Base-by-base conservation (phyloP, 1,140 invertebrate genomes). In the Penaeus japonicus region DNA sequence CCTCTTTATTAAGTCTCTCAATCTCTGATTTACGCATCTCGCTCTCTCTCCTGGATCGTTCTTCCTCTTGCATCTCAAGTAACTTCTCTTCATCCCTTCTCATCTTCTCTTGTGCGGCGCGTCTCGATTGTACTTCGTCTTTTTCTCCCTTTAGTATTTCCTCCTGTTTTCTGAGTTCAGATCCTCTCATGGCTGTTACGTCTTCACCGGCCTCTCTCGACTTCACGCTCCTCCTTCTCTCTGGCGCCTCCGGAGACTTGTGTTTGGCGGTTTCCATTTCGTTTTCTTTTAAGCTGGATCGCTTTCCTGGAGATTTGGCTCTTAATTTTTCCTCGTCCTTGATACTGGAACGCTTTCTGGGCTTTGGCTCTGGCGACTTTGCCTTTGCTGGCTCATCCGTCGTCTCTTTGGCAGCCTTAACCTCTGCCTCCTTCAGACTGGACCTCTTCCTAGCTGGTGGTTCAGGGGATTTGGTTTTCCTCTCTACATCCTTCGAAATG, bases 31-130 rank as follows among this genome's bases (percentile, higher is more conserved):
- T 73, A 73, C 32, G 57, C 79, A 82, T 24, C 54, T 83, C 62
- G n/a, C 59, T 88, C 87, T 55, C 53, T 47, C 32, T 53, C 65
- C 32, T 73, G n/a, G 65, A 47, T 47, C 18, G 89, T 91, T 91
- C 91, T 84, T 79, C 90, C 89, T 91, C 89, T 75, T 87, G 90
- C 88, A 32, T 80, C 77, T 84, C 77, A n/a, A 55, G 54, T 27
- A 62, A 57, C 73, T 89, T 53, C 27, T 87, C 62, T 59, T 83
- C 77, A 30, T 89, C 62, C 47, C 59, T 22, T 80, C 53, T 27
- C 35, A 79, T 39, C 73, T 27, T 90, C 65, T 82, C 77, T n/a
- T 62, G 77, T 15, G 35, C 20, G 27, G 35, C 10, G 27, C 77
- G 32, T 47, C 27, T 73, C 70, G 27, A 18, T 18, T 32, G 27